Base-by-base conservation (phyloP, 2,888 invertebrate genomes). In the Antitype chi region DNA sequence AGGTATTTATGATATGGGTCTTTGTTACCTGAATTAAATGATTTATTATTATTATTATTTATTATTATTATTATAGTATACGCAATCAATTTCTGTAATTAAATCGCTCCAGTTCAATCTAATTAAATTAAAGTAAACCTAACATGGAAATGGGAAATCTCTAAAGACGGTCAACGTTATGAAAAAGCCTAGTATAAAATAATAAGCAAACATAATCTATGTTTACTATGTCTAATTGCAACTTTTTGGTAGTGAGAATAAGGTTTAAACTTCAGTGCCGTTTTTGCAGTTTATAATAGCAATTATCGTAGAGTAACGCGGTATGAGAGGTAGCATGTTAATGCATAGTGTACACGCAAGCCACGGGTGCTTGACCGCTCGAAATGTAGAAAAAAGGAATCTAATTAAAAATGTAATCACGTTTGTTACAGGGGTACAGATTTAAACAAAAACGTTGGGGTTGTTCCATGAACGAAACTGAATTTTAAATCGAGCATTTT, bases 281-380 rank as follows among this genome's bases (percentile, higher is more conserved):
- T 68, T 75, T 78, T 64, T 74, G 38, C 49, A 85, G 84, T 90
- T 91, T 89, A 92, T 91, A 93, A 89, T 88, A 89, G 87, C 90
- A 93, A 93, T 93, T 92, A 93, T 90, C 85, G 87, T 89, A 84
- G 87, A 91, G 88, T 88, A 89, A 89, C 88, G 85, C 83, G 78
- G 82, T 88, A 89, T 87, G 88, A 89, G 89, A 89, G 89, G 82
- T 60, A 63, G 89, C 89, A 89, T 89, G 91, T 87, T 93, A 93
- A 94, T 92, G 90, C 88, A 90, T 87, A 90, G 88, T 85, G 88
- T 88, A 88, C 94, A 93, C 92, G 93, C 92, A 84, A 94, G 80
- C 85, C 80, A 74, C 81, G 85, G 83, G 85, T 87, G 87, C 85
- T 85, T 82, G 83, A 71, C 63, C 82, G 75, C 84, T 79, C 70